Evolutionary conservation across 2,888 invertebrate genomes (phyloP).

Genomic region (Artemia sp.): DNA sequence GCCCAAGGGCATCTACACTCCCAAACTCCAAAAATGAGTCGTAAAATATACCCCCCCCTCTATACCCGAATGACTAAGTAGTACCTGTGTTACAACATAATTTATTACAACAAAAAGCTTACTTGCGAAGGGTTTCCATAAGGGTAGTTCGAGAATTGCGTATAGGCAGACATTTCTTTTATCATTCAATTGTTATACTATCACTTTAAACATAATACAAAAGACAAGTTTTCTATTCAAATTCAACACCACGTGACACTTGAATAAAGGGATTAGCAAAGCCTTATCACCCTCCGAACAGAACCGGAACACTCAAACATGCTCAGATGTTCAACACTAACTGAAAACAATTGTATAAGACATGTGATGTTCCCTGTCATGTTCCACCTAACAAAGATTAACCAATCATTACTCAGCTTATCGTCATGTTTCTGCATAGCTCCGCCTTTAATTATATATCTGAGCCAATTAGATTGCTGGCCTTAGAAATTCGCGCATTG

Average conservation of each 20-base stretch:
- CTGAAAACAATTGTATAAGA: slow-evolving; percentile 14
- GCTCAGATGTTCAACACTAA: slow-evolving; percentile 13
- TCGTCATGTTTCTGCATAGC: background rate
- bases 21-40: too few relatives aligned
- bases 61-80: too few relatives aligned
- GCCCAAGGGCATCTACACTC: too few relatives aligned
- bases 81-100: too few relatives aligned
- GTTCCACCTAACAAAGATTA: slow-evolving; percentile 8
- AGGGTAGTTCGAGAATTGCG: slow-evolving; percentile 69
- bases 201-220: background rate
- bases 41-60: too few relatives aligned
- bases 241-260: slow-evolving; percentile 1
- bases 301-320: slow-evolving; percentile 11
- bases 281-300: slow-evolving; percentile 4
- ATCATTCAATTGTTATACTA: background rate
- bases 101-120: slow-evolving; percentile 31
- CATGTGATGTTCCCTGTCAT: slow-evolving; percentile 14
- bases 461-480: background rate
- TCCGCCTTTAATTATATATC: background rate
- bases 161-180: slow-evolving; percentile 52
- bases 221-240: slow-evolving; percentile 5
- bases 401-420: background rate
- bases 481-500: slow-evolving; percentile 7
- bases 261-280: slow-evolving; percentile 9
- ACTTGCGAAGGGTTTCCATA: slow-evolving; percentile 86